phyloP scores from a whole-genome alignment of 2,888 invertebrate genomes.

The Nemapogon koenigi region DNA sequence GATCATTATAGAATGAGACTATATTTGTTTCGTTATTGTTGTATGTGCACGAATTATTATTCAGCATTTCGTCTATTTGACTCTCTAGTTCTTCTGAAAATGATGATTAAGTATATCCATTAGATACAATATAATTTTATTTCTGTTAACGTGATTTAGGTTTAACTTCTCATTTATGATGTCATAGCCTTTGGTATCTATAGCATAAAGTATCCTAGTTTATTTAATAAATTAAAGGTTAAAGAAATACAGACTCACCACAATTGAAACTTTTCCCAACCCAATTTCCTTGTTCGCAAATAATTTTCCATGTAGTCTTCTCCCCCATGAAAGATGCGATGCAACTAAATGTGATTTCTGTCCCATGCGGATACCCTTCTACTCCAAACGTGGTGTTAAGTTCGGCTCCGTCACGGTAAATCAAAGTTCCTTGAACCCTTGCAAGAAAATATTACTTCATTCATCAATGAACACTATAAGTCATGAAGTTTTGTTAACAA shows the following conservation, averaged over 20 bases:
- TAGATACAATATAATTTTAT: too few relatives aligned
- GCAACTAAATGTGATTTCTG: slow-evolving; percentile 84
- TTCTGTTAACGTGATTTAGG: too few relatives aligned
- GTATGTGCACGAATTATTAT: slow-evolving; percentile 78
- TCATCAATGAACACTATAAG: not conserved
- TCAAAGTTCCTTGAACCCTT: slow-evolving; percentile 79
- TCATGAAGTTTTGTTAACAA: not conserved
- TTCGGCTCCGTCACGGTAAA: slow-evolving; percentile 76
- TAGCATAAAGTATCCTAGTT: too few relatives aligned
- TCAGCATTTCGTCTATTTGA: slow-evolving; percentile 51
- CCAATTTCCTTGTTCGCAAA: slow-evolving; percentile 86
- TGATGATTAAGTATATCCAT: too few relatives aligned
- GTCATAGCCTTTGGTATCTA: too few relatives aligned
- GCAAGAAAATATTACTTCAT: slow-evolving; percentile 15
- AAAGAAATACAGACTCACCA: too few relatives aligned
- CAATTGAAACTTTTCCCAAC: slow-evolving; percentile 81
- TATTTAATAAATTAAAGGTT: too few relatives aligned
- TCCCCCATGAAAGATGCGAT: slow-evolving; percentile 83
- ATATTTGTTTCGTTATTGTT: slow-evolving; percentile 80
- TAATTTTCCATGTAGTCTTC: slow-evolving; percentile 83
- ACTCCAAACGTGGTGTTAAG: slow-evolving; percentile 69
- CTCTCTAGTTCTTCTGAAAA: slow-evolving; percentile 52
- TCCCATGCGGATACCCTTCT: slow-evolving; percentile 79
- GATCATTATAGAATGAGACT: slow-evolving; percentile 81
- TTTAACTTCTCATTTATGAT: too few relatives aligned